Evolutionary conservation across 2,888 invertebrate species (phyloP), one percentile per base, ranked within the genome.

Genomic region (Siphonodentalium dalli): DNA sequence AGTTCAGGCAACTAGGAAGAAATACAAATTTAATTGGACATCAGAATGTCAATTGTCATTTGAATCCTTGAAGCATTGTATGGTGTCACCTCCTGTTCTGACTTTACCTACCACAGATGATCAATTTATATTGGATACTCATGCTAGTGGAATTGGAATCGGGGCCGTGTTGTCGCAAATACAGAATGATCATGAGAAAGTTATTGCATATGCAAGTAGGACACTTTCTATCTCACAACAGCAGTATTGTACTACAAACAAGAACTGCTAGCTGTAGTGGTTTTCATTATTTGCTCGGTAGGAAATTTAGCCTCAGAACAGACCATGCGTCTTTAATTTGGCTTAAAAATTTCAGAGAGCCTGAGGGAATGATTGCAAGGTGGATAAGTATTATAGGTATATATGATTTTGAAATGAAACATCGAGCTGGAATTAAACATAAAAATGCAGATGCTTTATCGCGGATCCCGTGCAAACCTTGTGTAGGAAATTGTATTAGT

Each of bases 221-320:
- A 21, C 47, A 13, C 27, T 59, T 20, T 2, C 11, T 1, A 15
- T 20, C 4, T 26, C 18, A 8, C 50, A 57, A 40, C 20, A 34
- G 13, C 41, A 18, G 11, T 54, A 40, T 15, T 52, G 57, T 28
- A 49, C 45, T 6, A 56, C 56, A 2, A 13, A 15, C 26, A 18
- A 20, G 55, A 56, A 33, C 26, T 56, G 24, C 31, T 58, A 27
- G 55, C 56, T 11, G 54, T 44, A 15, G 42, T 54, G 9, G 23
- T 29, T 18, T 41, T 43, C 18, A 48, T 37, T 39, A 33, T 28
- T 23, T 41, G 23, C 37, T 47, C 35, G 51, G 51, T 9, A 8
- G 29, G 21, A 11, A 3, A 18, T 52, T 50, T 34, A 7, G 24
- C 3, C 28, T 51, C 8, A n/a, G 45, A 18, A 52, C 55, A n/a